A percentile compares a stretch with the other conserved stretches of the same genome.
These are phyloP conservation scores for Chymomyza fuscimana DNA, from an alignment of 2,888 invertebrate species.

Conservation along the genomic window DNA sequence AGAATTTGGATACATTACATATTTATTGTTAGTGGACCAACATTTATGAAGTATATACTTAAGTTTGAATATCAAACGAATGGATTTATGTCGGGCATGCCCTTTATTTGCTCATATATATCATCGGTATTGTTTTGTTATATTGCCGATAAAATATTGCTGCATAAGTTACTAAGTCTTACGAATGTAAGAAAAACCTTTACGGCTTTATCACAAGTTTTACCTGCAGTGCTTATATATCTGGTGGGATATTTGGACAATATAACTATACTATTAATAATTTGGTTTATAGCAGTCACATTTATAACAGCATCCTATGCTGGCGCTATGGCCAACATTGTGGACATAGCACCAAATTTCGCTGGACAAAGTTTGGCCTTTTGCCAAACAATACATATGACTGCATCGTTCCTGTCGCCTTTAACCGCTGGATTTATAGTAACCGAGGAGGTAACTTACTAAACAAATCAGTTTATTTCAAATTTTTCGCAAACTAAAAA, in stretches of 20 bases:
- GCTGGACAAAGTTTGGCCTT: conserved; percentile 87
- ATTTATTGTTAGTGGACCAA: conserved; percentile 86
- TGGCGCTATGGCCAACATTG: conserved; percentile 88
- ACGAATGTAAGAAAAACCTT: conserved; percentile 85
- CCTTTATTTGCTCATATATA: conserved; percentile 86
- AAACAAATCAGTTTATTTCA: too few species aligned
- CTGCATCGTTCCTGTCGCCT: conserved; percentile 86
- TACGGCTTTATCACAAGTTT: conserved; percentile 85
- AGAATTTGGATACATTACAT: conserved; percentile 88
- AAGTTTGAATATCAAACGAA: conserved; percentile 86
- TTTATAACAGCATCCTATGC: conserved; percentile 87
- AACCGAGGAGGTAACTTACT: conserved; percentile 81
- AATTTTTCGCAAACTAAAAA: not conserved
- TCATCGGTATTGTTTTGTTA: conserved; percentile 87
- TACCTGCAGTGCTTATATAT: conserved; percentile 84
- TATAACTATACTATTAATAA: conserved; percentile 82
- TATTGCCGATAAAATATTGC: conserved; percentile 84
- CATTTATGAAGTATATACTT: conserved; percentile 86
- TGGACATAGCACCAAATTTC: conserved; percentile 89
- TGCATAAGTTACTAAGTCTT: conserved; percentile 82
- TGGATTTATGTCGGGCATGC: conserved; percentile 84
- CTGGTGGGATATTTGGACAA: conserved; percentile 84
- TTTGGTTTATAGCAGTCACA: conserved; percentile 86
- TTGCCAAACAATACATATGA: conserved; percentile 89
- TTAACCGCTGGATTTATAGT: conserved; percentile 83